Conservation (phyloP, 2,797 vertebrate species). For the Clarias laeviceps region DNA sequence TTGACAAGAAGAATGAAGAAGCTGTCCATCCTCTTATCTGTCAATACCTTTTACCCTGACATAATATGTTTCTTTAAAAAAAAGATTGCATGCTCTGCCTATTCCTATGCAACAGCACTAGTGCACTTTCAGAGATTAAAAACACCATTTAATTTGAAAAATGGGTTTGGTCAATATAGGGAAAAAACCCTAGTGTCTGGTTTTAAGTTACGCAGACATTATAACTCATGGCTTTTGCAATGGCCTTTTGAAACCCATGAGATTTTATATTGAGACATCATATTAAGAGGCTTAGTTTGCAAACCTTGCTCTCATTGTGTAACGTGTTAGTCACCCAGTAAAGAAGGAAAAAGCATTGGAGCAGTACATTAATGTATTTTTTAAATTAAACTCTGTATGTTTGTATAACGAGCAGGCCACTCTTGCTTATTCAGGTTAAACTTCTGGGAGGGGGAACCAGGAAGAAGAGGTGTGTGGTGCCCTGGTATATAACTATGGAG, state of each 20-base stretch:
- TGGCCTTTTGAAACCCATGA: constrained; percentile 34
- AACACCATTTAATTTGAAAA: not conserved
- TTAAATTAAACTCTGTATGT: not conserved
- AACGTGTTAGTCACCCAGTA: constrained; percentile 25
- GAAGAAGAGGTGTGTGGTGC: constrained; percentile 10
- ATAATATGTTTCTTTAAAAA: not conserved
- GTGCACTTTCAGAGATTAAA: not conserved
- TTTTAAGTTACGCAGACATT: constrained; percentile 2
- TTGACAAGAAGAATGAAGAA: constrained; percentile 11
- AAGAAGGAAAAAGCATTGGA: not conserved
- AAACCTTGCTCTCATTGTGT: constrained; percentile 29
- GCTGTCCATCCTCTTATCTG: constrained; percentile 8
- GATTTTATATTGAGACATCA: constrained; percentile 25
- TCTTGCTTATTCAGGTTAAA: constrained; percentile 12
- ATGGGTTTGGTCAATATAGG: not conserved
- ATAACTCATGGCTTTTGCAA: constrained; percentile 34
- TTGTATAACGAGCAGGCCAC: not conserved
- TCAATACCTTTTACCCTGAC: not conserved
- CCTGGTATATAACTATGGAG: constrained; percentile 75
- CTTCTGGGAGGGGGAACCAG: constrained; percentile 8
- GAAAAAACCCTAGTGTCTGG: not conserved
- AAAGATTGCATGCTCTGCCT: not conserved
- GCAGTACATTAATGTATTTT: not conserved
- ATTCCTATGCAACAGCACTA: not conserved
- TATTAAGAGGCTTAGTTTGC: constrained; percentile 27